phyloP scores from a whole-genome alignment of 1,140 invertebrate species.

The Nymphalis io region DNA sequence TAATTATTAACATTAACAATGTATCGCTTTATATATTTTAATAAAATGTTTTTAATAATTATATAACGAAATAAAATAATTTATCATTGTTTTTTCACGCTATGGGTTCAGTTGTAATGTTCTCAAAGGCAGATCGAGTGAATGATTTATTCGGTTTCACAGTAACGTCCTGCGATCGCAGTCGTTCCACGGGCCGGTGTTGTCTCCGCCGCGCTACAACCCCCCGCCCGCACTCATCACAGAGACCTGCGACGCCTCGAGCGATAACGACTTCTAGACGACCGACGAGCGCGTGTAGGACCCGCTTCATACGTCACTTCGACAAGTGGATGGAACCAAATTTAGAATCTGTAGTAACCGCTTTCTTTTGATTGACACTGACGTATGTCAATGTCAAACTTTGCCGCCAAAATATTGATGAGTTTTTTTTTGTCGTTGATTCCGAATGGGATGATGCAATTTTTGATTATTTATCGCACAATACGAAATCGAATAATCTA shows the following conservation, averaged over 20 bases:
- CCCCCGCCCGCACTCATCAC: constrained; percentile 56
- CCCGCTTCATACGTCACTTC: not conserved
- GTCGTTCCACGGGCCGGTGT: constrained; percentile 14
- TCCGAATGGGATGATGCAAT: constrained; percentile 44
- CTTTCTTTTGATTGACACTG: constrained; percentile 4
- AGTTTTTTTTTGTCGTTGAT: constrained; percentile 17
- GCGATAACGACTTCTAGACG: constrained; percentile 78
- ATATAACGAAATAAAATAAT: no score
- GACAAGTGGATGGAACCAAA: constrained; percentile 6
- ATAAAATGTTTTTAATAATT: not conserved
- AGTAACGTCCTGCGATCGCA: constrained; percentile 80
- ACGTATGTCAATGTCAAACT: constrained; percentile 36
- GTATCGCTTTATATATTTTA: not conserved
- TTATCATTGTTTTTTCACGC: no score
- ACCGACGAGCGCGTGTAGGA: not conserved
- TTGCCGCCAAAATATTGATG: constrained; percentile 24
- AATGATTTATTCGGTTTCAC: constrained; percentile 31
- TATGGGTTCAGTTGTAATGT: not conserved
- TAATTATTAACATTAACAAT: not conserved
- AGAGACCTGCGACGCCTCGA: constrained; percentile 71
- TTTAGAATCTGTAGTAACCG: not conserved
- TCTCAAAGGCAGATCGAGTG: not conserved
- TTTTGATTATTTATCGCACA: constrained; percentile 41
- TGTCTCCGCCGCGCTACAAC: constrained; percentile 49
- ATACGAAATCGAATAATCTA: constrained; percentile 21